A percentile compares a stretch with the other conserved stretches of the same genome.
Evolutionary conservation across 2,113 vertebrate genomes (phyloP).

Genomic region (Phoxinus phoxinus): DNA sequence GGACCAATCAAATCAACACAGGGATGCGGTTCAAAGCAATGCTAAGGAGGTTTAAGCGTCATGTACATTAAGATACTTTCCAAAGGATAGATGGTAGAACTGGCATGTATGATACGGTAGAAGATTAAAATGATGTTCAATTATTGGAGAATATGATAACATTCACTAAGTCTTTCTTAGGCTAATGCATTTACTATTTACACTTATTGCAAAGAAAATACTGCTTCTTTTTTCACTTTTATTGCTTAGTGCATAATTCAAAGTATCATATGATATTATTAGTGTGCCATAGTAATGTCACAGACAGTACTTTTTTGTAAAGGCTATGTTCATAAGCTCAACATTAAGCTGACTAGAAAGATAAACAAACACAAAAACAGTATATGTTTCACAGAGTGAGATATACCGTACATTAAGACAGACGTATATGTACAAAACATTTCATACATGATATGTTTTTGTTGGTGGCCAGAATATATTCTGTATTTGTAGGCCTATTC

Average conservation of each 20-base stretch:
- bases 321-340: background rate
- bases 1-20: conserved; percentile 9
- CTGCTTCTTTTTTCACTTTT: no score
- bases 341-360: conserved; percentile 1
- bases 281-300: background rate
- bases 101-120: background rate
- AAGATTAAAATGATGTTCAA: background rate
- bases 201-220: no score
- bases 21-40: conserved; percentile 20
- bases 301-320: background rate
- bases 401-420: background rate
- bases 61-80: background rate
- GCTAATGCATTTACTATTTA: background rate
- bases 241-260: background rate
- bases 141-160: background rate
- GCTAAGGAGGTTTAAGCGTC: background rate
- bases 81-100: background rate
- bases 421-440: background rate
- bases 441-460: background rate
- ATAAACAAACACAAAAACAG: background rate
- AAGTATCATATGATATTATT: background rate
- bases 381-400: background rate
- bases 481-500: no score
- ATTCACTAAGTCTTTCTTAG: background rate
- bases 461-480: background rate